Evolutionary conservation across 2,888 invertebrate genomes (phyloP).

Genomic region (Antitype chi): DNA sequence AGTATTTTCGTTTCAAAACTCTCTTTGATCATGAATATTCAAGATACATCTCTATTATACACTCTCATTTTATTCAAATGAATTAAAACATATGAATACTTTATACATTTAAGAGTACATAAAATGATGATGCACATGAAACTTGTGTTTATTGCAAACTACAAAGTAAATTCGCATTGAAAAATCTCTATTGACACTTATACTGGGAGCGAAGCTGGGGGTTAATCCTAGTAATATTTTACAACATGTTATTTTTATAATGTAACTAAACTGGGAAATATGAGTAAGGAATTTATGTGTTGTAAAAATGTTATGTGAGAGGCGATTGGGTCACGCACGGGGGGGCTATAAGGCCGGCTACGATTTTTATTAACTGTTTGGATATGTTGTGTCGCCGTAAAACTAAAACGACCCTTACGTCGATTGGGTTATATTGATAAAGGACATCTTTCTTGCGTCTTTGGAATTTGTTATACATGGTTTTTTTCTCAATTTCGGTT

Average conservation of each 20-base stretch:
- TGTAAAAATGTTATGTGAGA: constrained; percentile 76
- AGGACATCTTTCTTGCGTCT: constrained; percentile 36
- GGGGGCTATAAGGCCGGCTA: constrained; percentile 62
- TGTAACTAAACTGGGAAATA: constrained; percentile 77
- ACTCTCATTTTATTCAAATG: neutral
- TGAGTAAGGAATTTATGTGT: constrained; percentile 76
- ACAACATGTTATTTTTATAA: constrained; percentile 78
- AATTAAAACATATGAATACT: neutral
- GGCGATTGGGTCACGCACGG: constrained; percentile 72
- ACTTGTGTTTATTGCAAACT: constrained; percentile 31
- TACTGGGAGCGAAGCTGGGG: constrained; percentile 33
- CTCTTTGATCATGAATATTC: neutral
- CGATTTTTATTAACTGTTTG: constrained; percentile 76
- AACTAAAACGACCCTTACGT: constrained; percentile 63
- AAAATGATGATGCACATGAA: neutral
- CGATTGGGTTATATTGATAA: constrained; percentile 58
- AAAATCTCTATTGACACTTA: constrained; percentile 59
- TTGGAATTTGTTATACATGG: constrained; percentile 16
- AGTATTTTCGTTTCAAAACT: neutral
- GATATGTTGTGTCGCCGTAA: constrained; percentile 68
- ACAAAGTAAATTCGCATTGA: constrained; percentile 41
- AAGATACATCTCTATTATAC: neutral
- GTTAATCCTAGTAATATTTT: constrained; percentile 72
- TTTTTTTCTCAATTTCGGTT: constrained; percentile 10
- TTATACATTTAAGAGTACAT: neutral